Base-by-base conservation (phyloP, 2,888 invertebrate genomes). In the Fissipunctia ypsillon region DNA sequence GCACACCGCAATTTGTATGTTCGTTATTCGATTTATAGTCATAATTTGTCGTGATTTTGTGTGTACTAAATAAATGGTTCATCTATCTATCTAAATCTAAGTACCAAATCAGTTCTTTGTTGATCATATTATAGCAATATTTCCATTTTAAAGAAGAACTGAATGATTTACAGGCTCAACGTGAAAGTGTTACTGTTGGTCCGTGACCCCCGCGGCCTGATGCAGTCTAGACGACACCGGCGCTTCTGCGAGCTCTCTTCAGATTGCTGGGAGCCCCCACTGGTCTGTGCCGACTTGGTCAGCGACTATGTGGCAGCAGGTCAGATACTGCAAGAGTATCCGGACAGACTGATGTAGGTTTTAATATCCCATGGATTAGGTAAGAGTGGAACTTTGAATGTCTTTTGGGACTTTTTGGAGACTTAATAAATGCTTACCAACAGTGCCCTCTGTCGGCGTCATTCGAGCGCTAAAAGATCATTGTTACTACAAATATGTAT, bases 121-220 rank as follows among this genome's bases (percentile, higher is more conserved):
- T 50, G 19, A 7, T 35, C 2, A 1, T n/a, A 57, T 5, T 16
- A 52, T 16, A 25, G 2, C 19, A n/a, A 28, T 28, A 0, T 60
- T 71, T 43, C 9, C 0, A 43, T 60, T 54, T 45, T 54, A 0
- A 54, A 38, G 7, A 54, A 38, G 7, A 41, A 31, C 4, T 22
- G 3, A 50, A 31, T 57, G 14, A 28, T 16, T 38, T 54, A 28
- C 61, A 97, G 98, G 91, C 96, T 98, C 90, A 98, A 98, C 89
- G 96, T 98, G 73, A 97, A 98, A 92, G 97, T 99, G 83, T 95
- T 99, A 83, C 95, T 98, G 73, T 94, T 99, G 85, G 97, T 98
- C 71, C 97, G 99, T 69, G 99, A 99, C 94, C 99, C 99, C 2
- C 97, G 99, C 35, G 99, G 98, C 28, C 98, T 98, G 73, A 96